Percentiles rank a stretch among this genome's conserved stretches.
phyloP scores from a whole-genome alignment of 1,140 invertebrate genomes.

The Drosophila littoralis region DNA sequence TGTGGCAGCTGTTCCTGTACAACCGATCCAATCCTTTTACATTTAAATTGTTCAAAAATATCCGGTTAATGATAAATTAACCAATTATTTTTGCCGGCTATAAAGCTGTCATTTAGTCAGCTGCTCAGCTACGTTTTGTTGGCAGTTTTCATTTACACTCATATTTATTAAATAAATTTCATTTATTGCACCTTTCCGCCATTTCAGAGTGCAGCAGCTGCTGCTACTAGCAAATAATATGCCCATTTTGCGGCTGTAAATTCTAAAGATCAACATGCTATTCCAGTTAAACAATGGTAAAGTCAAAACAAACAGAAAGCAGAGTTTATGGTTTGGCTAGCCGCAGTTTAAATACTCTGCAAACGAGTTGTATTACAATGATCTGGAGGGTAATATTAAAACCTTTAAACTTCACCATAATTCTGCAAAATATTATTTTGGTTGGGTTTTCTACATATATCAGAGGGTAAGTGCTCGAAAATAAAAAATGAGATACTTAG shows the following conservation, averaged over 20 bases:
- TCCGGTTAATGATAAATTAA: constrained; percentile 38
- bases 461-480: too few relatives aligned
- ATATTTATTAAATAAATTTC: constrained; percentile 9
- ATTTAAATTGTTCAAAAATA: constrained; percentile 43
- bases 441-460: too few relatives aligned
- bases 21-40: constrained; percentile 41
- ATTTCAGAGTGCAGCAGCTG: constrained; percentile 13
- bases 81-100: constrained; percentile 23
- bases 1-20: constrained; percentile 26
- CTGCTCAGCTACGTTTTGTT: constrained; percentile 16
- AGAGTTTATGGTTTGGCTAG: too few relatives aligned
- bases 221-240: constrained; percentile 26
- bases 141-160: constrained; percentile 13
- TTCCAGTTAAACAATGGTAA: constrained; percentile 36
- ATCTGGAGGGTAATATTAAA: too few relatives aligned
- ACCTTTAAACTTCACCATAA: too few relatives aligned
- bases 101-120: constrained; percentile 29
- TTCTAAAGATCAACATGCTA: constrained; percentile 54
- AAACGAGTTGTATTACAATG: background rate
- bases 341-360: constrained; percentile 6
- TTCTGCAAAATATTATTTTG: too few relatives aligned
- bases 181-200: constrained; percentile 36
- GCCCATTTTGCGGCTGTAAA: constrained; percentile 35
- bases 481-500: background rate
- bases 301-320: constrained; percentile 16